Evolutionary conservation across 2,888 invertebrate species (phyloP).

Genomic region (Hyalella azteca): DNA sequence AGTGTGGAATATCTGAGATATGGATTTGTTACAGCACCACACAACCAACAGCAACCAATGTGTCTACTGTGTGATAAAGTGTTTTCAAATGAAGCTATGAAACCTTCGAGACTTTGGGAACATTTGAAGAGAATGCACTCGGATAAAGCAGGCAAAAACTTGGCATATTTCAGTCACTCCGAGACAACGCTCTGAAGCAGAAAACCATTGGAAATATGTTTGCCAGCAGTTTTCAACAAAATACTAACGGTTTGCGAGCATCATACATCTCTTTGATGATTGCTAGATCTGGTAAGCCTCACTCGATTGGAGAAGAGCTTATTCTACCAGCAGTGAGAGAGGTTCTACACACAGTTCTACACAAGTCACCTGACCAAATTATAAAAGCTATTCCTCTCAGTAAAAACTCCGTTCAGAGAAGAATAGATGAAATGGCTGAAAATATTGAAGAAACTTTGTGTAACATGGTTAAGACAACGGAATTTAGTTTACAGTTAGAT

Average conservation of each 20-base stretch:
- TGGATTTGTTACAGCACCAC: no score
- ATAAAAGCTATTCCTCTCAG: constrained; percentile 32
- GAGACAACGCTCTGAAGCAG: constrained; percentile 17
- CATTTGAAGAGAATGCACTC: constrained; percentile 35
- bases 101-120: constrained; percentile 32
- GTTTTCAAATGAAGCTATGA: neutral
- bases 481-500: constrained; percentile 51
- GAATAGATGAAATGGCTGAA: no score
- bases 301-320: constrained; percentile 15
- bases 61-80: neutral
- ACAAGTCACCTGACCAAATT: constrained; percentile 29
- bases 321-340: neutral
- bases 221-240: constrained; percentile 20
- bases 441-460: no score
- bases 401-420: constrained; percentile 16
- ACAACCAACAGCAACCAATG: no score
- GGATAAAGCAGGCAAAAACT: constrained; percentile 5
- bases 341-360: no score
- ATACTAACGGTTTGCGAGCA: neutral
- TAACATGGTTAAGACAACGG: constrained; percentile 23
- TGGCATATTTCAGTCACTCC: constrained; percentile 14
- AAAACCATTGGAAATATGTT: constrained; percentile 17
- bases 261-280: neutral
- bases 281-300: constrained; percentile 7
- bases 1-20: no score